Base-by-base conservation (phyloP, 2,113 vertebrate genomes). In the Tragelaphus buxtoni region DNA sequence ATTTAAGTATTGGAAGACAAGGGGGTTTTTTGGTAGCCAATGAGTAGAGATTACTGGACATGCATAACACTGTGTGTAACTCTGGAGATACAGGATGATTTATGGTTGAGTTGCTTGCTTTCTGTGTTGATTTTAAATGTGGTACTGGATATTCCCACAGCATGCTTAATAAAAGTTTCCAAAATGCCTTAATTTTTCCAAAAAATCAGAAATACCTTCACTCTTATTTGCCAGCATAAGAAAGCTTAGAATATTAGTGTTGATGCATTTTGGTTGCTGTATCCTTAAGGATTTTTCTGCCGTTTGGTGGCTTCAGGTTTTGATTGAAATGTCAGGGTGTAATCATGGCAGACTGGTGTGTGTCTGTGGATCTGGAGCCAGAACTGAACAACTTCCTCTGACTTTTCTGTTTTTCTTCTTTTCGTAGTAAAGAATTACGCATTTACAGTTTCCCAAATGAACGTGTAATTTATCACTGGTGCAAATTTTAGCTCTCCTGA, bases 401-500 rank as follows among this genome's bases (percentile, higher is more conserved):
- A 51, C 89, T 17, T 90, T 80, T 28, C 95, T 84, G 47, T 55
- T 47, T n/a, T 77, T 82, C 14, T 9, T 83, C 53, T 77, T 20
- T 60, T 90, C 80, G 72, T 10, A 94, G 45, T n/a, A 60, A 12
- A 3, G 86, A 56, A 26, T 91, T 77, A 30, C 26, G 28, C 63
- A 26, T 90, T 97, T 95, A 63, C 88, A 86, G n/a, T 87, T 93
- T 92, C 30, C 76, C 88, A 69, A 16, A 65, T 81, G 92, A 80
- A 72, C 45, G 42, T 61, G 30, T 79, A 81, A 63, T 91, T 61
- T 51, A 69, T 86, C 81, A 60, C 84, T 91, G 88, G 77, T 91
- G 88, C 42, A 79, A 17, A 79, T 95, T 69, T 55, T 22, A 92
- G 51, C 26, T 7, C 4, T 35, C 83, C 18, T 81, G 18, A 22